Evolutionary conservation across 1,140 invertebrate genomes (phyloP), one percentile per base, ranked within the genome.

Genomic region (Bombus balteatus): DNA sequence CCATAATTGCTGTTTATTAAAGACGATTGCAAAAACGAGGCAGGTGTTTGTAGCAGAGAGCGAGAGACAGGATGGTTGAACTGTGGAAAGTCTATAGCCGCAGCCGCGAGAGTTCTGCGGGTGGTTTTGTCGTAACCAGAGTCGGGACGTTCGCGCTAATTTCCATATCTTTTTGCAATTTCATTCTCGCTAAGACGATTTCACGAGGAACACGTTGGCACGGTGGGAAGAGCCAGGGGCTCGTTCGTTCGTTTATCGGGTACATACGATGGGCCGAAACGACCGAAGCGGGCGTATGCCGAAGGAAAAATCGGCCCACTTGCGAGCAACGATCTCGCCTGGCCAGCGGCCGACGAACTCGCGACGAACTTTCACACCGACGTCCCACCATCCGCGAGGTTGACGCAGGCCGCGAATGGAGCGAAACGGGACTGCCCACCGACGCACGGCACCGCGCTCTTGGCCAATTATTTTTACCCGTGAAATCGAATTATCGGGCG

Each of bases 401-500:
- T 53, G 62, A 66, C 62, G 72, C 73, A n/a, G 41, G 66, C 83
- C 75, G 68, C 83, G 83, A 73, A 85, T 79, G 34, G 76, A 79
- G 83, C 70, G 70, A 53, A 39, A 62, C 70, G 83, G 78, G 71
- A 85, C 78, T 74, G 83, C 77, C 83, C 83, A 85, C 78, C 87
- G 80, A 86, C 83, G 83, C 81, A 75, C 82, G 82, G 83, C 85
- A 87, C 79, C 78, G 80, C 71, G 76, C 81, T 80, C 43, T 74
- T 70, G 74, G 80, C 88, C 92, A 92, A 93, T 93, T 93, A 91
- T 92, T 93, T 92, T 91, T 89, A 90, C 90, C 87, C 91, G 88
- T 88, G 89, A 92, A 92, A 92, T 91, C 92, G 89, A 90, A 92
- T 91, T 93, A 92, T 92, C 91, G 88, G 87, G 85, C 88, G 89